Base-by-base conservation (phyloP, 2,113 vertebrate species). In the Rhea pennata region DNA sequence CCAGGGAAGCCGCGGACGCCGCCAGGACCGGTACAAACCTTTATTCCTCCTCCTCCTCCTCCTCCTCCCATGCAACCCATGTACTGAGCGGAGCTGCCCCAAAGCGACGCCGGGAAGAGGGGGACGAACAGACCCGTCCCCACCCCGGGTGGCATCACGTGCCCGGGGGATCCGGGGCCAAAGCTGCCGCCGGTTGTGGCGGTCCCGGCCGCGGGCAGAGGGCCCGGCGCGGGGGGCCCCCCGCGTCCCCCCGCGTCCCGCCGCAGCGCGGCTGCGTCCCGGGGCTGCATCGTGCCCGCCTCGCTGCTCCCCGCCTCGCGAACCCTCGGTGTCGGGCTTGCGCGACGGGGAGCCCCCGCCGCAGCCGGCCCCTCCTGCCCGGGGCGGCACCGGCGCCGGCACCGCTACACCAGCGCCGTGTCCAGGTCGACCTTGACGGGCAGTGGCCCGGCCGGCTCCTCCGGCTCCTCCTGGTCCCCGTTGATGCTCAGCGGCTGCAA, bases 401-500 rank as follows among this genome's bases (percentile, higher is more conserved):
- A 84, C 65, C 29, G 20, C 40, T 29, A 12, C 3, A 36, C 36
- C 36, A 54, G 53, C 53, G 53, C 26, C 53, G 27, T 26, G 53
- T 54, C 98, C 94, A 99, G 98, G 97, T 99, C 98, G 21, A 99
- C 98, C 96, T 99, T 99, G 94, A 99, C 98, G 1, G 99, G 99
- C 97, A 99, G 98, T 0, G 98, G 98, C 51, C 98, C 99, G 0
- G 98, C 98, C 46, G 98, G 94, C 40, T 98, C 98, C 53, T 98
- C 98, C 96, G 99, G 96, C 90, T 98, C 99, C 48, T 99, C 99
- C 84, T 99, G 99, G 94, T 99, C 99, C 42, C 99, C 99, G 1
- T 99, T 99, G 97, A 99, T 98, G 91, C 98, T 99, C 97, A 99
- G 97, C 92, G 99, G 96, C 98, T 98, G 80, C 72, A 87, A 61